Conservation (phyloP, 1,140 invertebrate genomes). For the Drosophila tropicalis region DNA sequence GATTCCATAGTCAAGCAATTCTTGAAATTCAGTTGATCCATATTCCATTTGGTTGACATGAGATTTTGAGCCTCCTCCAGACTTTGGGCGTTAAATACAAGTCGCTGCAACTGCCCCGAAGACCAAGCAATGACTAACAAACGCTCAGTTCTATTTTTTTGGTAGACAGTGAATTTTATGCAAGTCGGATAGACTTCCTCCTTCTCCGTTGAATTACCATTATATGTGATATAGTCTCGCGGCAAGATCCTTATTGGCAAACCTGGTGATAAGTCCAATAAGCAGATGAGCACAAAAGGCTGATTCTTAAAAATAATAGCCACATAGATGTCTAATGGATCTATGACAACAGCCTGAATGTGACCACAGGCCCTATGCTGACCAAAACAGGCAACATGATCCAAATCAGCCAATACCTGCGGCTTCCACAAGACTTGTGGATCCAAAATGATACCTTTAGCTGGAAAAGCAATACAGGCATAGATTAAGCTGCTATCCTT, state of each 20-base stretch:
- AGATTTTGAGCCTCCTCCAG: neutral
- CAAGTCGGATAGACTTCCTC: constrained; percentile 23
- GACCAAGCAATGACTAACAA: constrained; percentile 9
- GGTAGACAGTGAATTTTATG: constrained; percentile 6
- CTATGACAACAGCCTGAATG: constrained; percentile 27
- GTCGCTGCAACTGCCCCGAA: constrained; percentile 17
- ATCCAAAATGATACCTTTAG: neutral
- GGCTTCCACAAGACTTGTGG: neutral
- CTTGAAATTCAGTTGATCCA: neutral
- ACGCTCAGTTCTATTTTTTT: neutral
- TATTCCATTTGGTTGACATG: neutral
- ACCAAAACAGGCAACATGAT: neutral
- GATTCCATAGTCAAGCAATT: neutral
- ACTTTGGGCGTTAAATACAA: neutral
- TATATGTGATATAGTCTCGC: constrained; percentile 10
- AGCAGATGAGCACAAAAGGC: constrained; percentile 37
- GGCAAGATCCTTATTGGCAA: neutral
- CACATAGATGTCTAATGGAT: constrained; percentile 30
- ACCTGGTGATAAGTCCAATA: neutral
- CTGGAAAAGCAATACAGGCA: neutral
- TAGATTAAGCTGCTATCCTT: constrained; percentile 12
- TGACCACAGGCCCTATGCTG: neutral
- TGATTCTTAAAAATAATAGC: constrained; percentile 37
- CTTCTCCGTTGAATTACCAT: neutral
- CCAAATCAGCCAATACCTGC: constrained; percentile 21